Evolutionary conservation across 2,113 vertebrate genomes (phyloP).

Genomic region (Dolichallabes microphthalmus): DNA sequence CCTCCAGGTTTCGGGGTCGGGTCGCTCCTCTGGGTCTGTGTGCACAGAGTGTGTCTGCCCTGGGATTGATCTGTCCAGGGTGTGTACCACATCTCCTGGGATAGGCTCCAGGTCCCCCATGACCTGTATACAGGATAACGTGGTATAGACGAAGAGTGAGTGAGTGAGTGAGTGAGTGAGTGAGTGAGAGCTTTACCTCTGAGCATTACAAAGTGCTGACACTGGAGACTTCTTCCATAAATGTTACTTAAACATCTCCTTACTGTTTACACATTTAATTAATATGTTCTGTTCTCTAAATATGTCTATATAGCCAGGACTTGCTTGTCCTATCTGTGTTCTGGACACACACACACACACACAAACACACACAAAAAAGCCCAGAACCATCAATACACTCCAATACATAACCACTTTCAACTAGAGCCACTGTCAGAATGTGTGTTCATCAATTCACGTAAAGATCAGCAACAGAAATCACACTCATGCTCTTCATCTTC

Average conservation of each 20-base stretch:
- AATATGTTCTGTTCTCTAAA: background rate
- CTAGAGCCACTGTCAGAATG: slow-evolving; percentile 32
- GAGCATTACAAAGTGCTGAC: too few relatives aligned
- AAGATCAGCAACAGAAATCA: slow-evolving; percentile 48
- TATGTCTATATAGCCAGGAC: background rate
- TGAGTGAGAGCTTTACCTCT: too few relatives aligned
- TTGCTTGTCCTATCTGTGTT: background rate
- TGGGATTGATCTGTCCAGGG: too few relatives aligned
- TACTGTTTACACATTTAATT: background rate
- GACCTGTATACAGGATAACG: too few relatives aligned
- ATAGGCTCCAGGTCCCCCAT: too few relatives aligned
- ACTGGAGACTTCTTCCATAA: too few relatives aligned
- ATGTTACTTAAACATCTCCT: background rate
- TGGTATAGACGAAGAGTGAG: too few relatives aligned
- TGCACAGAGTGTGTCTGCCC: too few relatives aligned
- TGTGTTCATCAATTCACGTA: slow-evolving; percentile 41
- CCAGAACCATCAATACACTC: slow-evolving; percentile 13
- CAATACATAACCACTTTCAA: slow-evolving; percentile 27
- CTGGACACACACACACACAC: background rate
- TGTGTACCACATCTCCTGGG: too few relatives aligned
- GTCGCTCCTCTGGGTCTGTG: too few relatives aligned
- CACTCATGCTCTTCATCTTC: slow-evolving; percentile 46
- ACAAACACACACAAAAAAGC: background rate
- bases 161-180: too few relatives aligned
- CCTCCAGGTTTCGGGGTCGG: too few relatives aligned